Conservation (phyloP, 2,888 invertebrate genomes). For the Cosmia pyralina region DNA sequence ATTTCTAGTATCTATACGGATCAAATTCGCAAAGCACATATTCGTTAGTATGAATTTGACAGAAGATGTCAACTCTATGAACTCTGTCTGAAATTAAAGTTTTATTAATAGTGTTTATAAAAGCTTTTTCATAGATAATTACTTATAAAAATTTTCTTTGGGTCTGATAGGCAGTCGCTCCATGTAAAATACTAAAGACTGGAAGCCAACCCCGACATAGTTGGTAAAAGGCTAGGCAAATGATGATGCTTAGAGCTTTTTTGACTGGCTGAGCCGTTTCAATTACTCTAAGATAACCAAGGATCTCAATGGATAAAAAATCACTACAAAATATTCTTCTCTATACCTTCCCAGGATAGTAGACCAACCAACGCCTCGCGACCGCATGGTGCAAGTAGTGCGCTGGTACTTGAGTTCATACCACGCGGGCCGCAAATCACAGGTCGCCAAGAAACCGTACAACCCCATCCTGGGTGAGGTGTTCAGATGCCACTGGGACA, state of each 20-base stretch:
- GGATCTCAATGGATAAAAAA: too few relatives aligned
- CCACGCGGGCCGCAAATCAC: slow-evolving; percentile 99
- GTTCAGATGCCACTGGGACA: slow-evolving; percentile 97
- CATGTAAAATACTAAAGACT: too few relatives aligned
- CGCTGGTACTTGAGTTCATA: slow-evolving; percentile 99
- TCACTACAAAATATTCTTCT: not conserved
- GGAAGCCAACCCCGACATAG: too few relatives aligned
- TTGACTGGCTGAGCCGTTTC: not conserved
- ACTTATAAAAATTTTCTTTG: too few relatives aligned
- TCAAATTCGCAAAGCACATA: too few relatives aligned
- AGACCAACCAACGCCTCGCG: slow-evolving; percentile 95
- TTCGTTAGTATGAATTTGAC: too few relatives aligned
- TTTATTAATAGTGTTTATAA: too few relatives aligned
- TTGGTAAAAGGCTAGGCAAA: too few relatives aligned
- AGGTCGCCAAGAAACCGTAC: slow-evolving; percentile 99
- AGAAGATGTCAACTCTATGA: not conserved
- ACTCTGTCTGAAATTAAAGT: not conserved
- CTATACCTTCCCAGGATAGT: slow-evolving; percentile 92
- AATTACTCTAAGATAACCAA: not conserved
- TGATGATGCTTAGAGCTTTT: not conserved
- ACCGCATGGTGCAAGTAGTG: slow-evolving; percentile 98
- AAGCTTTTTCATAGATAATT: too few relatives aligned
- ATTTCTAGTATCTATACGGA: too few relatives aligned
- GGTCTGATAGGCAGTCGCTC: too few relatives aligned
- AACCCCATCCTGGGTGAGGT: slow-evolving; percentile 99